phyloP scores from a whole-genome alignment of 1,140 invertebrate genomes.

The Radopholus similis region DNA sequence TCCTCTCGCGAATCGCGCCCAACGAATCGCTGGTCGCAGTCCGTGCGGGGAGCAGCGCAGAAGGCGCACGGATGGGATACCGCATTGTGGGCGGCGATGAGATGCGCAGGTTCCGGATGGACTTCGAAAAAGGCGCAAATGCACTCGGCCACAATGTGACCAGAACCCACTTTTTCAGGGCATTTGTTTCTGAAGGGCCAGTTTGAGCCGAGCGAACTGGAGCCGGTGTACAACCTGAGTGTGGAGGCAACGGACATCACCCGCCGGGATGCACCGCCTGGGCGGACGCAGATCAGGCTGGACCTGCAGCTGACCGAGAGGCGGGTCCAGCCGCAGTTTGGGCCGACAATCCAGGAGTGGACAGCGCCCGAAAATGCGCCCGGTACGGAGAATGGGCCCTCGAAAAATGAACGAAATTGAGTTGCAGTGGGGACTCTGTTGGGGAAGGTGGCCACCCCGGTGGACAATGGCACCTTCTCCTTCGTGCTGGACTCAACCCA shows the following conservation, averaged over 20 bases:
- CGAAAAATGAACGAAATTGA: too few relatives aligned
- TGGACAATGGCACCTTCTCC: too few relatives aligned
- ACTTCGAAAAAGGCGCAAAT: constrained; percentile 44
- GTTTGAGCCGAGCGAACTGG: constrained; percentile 78
- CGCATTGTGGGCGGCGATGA: constrained; percentile 30
- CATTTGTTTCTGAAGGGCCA: too few relatives aligned
- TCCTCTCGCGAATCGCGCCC: constrained; percentile 27
- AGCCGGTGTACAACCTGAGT: constrained; percentile 72
- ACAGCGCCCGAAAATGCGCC: neutral
- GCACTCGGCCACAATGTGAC: neutral
- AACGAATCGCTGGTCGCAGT: constrained; percentile 26
- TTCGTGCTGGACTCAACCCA: too few relatives aligned
- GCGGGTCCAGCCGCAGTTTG: neutral
- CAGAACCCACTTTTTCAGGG: neutral
- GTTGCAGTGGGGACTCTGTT: too few relatives aligned
- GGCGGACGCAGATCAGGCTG: constrained; percentile 29
- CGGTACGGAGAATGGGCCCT: constrained; percentile 38
- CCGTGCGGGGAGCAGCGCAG: constrained; percentile 38
- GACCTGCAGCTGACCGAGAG: constrained; percentile 64
- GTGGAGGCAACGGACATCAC: constrained; percentile 79
- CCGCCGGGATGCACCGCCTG: neutral
- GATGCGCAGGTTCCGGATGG: constrained; percentile 36
- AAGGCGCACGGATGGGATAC: constrained; percentile 37
- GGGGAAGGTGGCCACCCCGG: too few relatives aligned
- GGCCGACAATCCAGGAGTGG: constrained; percentile 23